phyloP scores from a whole-genome alignment of 2,888 invertebrate genomes.

The Caenorhabditis sp. region DNA sequence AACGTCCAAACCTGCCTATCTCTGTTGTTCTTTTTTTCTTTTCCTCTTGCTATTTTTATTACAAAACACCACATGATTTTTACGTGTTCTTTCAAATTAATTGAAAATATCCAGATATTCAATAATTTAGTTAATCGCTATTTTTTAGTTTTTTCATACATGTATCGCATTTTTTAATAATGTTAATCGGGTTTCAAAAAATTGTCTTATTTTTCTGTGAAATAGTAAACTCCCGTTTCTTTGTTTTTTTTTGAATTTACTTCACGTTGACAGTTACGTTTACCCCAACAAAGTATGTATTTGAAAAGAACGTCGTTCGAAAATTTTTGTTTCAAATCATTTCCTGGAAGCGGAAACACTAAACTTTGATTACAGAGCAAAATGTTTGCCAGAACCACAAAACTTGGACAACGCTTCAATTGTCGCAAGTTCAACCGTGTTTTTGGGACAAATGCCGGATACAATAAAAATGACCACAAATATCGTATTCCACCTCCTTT shows the following conservation, averaged over 20 bases:
- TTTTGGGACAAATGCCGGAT: slow-evolving; percentile 15
- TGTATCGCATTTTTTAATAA: slow-evolving; percentile 30
- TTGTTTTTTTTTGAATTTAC: background rate
- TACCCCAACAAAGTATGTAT: too few species aligned
- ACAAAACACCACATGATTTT: slow-evolving; percentile 6
- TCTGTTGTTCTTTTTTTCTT: slow-evolving; percentile 9
- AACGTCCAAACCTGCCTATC: slow-evolving; percentile 39
- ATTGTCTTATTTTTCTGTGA: slow-evolving; percentile 19
- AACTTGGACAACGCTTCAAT: slow-evolving; percentile 18
- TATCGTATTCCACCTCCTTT: background rate
- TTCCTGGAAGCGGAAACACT: background rate
- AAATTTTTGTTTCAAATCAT: background rate
- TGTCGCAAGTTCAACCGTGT: slow-evolving; percentile 7
- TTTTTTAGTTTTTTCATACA: background rate
- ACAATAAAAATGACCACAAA: slow-evolving; percentile 5
- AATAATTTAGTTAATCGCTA: slow-evolving; percentile 6
- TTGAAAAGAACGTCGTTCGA: slow-evolving; percentile 1
- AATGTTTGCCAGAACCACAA: slow-evolving; percentile 39
- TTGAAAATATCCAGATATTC: background rate
- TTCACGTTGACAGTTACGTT: too few species aligned
- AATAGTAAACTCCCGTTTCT: slow-evolving; percentile 22
- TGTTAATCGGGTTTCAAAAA: slow-evolving; percentile 48
- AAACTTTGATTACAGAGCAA: too few species aligned
- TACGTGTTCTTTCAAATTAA: too few species aligned
- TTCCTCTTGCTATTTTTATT: too few species aligned